phyloP scores from a whole-genome alignment of 2,888 invertebrate species.

The Cheilosia urbana region DNA sequence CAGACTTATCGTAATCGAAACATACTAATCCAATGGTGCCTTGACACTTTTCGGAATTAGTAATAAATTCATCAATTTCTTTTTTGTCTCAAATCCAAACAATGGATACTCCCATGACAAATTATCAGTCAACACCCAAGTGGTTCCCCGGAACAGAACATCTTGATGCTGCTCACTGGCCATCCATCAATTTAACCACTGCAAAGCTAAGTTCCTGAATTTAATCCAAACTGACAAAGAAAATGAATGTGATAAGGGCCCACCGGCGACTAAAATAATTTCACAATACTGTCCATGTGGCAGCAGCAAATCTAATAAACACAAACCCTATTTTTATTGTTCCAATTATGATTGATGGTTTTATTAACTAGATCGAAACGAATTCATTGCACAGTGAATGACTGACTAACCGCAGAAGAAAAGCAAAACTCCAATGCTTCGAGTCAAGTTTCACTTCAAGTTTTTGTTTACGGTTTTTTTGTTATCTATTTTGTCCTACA shows the following conservation, averaged over 20 bases:
- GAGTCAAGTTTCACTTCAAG: conserved; percentile 6
- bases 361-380: conserved; percentile 2
- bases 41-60: not conserved
- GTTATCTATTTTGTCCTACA: conserved; percentile 32
- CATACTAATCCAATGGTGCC: not conserved
- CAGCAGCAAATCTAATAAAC: not conserved
- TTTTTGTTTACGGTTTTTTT: conserved; percentile 59
- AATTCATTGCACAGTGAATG: conserved; percentile 22
- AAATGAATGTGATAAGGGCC: not conserved
- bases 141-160: not conserved
- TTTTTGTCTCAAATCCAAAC: not conserved
- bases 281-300: conserved; percentile 30
- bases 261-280: conserved; percentile 4
- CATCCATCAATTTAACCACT: not conserved
- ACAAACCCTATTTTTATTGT: conserved; percentile 15
- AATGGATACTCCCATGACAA: too few species aligned
- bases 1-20: not conserved
- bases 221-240: not conserved
- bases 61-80: not conserved
- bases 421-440: conserved; percentile 21
- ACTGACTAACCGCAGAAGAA: conserved; percentile 61
- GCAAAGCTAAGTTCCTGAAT: not conserved
- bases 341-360: conserved; percentile 8
- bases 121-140: not conserved
- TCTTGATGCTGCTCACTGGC: not conserved